Evolutionary conservation across 2,113 vertebrate genomes (phyloP), one percentile per base, ranked within the genome.

Genomic region (Chloropsis hardwickii): DNA sequence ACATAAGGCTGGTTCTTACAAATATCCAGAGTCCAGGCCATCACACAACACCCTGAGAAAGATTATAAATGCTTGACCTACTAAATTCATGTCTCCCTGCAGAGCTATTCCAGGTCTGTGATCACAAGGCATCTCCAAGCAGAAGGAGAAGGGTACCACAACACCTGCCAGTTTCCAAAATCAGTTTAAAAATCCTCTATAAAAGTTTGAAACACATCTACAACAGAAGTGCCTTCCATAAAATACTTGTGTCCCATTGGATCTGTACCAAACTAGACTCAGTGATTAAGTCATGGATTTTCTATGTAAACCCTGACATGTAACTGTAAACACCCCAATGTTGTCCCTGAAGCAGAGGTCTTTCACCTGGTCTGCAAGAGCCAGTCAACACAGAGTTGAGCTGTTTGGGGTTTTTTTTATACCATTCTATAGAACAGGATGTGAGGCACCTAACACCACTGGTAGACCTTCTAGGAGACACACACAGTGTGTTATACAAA

Each of bases 1-100:
- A 54, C 8, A 31, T 0, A 0, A 73, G 40, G 19, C 10, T 56
- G 39, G 3, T 27, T 47, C 17, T n/a, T 24, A 20, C 0, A 0
- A 9, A 17, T 10, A 11, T 24, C 39, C 19, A 57, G 22, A 42
- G n/a, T 28, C 12, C 28, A 65, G 22, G 6, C 22, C 37, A 83
- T 35, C 19, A 18, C 29, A 22, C 1, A 3, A 66, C 21, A 81
- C 28, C 12, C 42, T 48, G 6, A 78, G 22, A 21, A 81, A 90
- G 51, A 73, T 44, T 21, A 86, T 11, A 77, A 70, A 67, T 28
- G 20, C 4, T 51, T 44, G 17, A 37, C 54, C 50, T 58, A 27
- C 24, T 37, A 60, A 71, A 51, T 89, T 57, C 19, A 5, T 6
- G 6, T 57, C 58, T 84, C 2, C 0, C n/a, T 73, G 47, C 45